Percentiles rank a stretch among this genome's conserved stretches.
Evolutionary conservation across 2,888 invertebrate genomes (phyloP).

Genomic region (Amphipyra berbera): DNA sequence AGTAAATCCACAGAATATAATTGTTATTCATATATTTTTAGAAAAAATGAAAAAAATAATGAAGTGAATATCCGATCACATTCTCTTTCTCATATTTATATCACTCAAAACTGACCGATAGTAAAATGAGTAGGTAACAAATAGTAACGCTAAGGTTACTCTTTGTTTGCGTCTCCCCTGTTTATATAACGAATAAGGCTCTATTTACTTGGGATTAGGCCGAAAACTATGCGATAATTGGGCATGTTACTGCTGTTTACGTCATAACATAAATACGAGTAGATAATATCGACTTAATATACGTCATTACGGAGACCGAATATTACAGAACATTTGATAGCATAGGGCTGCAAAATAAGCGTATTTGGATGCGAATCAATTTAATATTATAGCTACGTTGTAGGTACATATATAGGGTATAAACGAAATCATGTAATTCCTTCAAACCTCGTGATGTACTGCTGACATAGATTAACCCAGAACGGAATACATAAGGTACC

Average conservation of each 20-base stretch:
- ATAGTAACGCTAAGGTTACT: slow-evolving; percentile 28
- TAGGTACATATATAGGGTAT: too few species aligned
- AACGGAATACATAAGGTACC: too few species aligned
- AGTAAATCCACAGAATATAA: too few species aligned
- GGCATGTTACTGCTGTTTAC: slow-evolving; percentile 60
- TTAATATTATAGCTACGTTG: slow-evolving; percentile 2
- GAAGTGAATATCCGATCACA: too few species aligned
- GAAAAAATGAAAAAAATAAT: too few species aligned
- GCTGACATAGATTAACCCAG: too few species aligned
- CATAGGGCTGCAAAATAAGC: slow-evolving; percentile 1
- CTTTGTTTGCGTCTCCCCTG: slow-evolving; percentile 47
- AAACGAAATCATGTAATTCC: too few species aligned
- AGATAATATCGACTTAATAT: slow-evolving; percentile 45
- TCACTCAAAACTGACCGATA: background rate
- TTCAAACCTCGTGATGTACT: too few species aligned
- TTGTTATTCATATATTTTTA: too few species aligned
- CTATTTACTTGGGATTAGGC: slow-evolving; percentile 66
- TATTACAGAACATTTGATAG: slow-evolving; percentile 22
- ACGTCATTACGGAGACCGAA: slow-evolving; percentile 32
- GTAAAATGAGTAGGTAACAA: slow-evolving; percentile 7
- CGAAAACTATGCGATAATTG: slow-evolving; percentile 65
- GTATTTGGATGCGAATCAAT: slow-evolving; percentile 1
- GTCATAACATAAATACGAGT: slow-evolving; percentile 40
- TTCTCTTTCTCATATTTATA: background rate
- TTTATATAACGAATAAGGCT: slow-evolving; percentile 56